A percentile compares a stretch with the other conserved stretches of the same genome.
phyloP scores from a whole-genome alignment of 1,140 invertebrate genomes.

The Cryptotermes secundus region DNA sequence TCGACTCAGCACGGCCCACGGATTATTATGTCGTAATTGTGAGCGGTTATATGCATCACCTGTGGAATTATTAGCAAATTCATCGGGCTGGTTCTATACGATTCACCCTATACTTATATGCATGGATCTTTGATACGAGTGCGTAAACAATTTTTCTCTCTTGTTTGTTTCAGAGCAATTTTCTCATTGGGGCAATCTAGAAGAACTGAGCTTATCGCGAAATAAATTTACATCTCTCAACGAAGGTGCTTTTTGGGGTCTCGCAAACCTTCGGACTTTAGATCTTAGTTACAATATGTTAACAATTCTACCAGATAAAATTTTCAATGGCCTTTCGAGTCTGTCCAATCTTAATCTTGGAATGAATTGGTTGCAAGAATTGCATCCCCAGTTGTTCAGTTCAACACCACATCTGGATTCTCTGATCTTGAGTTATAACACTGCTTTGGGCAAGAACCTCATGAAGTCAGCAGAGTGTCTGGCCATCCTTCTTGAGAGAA shows the following conservation, averaged over 20 bases:
- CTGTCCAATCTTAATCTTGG: not conserved
- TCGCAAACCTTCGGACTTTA: not conserved
- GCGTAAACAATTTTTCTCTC: not conserved
- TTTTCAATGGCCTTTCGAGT: not conserved
- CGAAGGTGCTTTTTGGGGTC: not conserved
- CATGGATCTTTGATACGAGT: no score
- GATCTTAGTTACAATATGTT: conserved; percentile 24
- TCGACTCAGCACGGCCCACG: no score
- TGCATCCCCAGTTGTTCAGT: not conserved
- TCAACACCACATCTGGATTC: not conserved
- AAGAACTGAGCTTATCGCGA: not conserved
- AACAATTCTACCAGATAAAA: not conserved
- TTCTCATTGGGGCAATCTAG: conserved; percentile 1
- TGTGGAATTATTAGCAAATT: no score
- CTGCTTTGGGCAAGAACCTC: not conserved
- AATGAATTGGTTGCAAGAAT: not conserved
- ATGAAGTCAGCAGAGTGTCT: not conserved
- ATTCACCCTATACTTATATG: no score
- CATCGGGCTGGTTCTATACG: no score
- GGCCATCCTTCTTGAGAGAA: not conserved
- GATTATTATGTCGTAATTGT: no score
- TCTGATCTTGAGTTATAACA: not conserved
- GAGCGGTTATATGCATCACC: no score
- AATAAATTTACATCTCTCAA: not conserved
- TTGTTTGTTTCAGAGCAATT: conserved; percentile 6